Evolutionary conservation across 2,888 invertebrate genomes (phyloP).

Genomic region (Patella ulyssiponensis): DNA sequence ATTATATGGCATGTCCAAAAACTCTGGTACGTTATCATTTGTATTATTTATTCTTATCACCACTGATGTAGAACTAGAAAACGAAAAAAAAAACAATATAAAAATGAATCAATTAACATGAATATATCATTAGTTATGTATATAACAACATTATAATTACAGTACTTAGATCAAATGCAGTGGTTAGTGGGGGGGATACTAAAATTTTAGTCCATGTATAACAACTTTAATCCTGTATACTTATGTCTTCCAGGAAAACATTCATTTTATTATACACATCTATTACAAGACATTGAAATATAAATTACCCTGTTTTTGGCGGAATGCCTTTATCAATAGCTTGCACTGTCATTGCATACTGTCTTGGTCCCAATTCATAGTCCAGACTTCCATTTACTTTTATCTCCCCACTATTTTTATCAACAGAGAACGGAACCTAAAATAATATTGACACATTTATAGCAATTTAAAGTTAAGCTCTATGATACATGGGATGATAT

Average conservation of each 20-base stretch:
- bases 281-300: too few relatives aligned
- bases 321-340: slow-evolving; percentile 17
- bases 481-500: too few relatives aligned
- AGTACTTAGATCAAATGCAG: too few relatives aligned
- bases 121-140: too few relatives aligned
- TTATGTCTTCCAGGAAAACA: not conserved
- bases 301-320: not conserved
- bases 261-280: not conserved
- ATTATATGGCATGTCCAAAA: slow-evolving; percentile 17
- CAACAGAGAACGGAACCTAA: slow-evolving; percentile 6
- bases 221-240: not conserved
- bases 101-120: too few relatives aligned
- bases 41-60: slow-evolving; percentile 22
- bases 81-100: not conserved
- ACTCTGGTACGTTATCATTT: slow-evolving; percentile 28
- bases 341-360: slow-evolving; percentile 2
- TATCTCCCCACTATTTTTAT: slow-evolving; percentile 14
- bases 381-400: slow-evolving; percentile 3
- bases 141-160: too few relatives aligned
- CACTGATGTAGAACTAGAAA: slow-evolving; percentile 16
- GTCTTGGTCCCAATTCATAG: slow-evolving; percentile 7
- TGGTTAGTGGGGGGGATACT: too few relatives aligned
- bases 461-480: too few relatives aligned
- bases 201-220: too few relatives aligned
- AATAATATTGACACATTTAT: not conserved